Conservation (phyloP, 2,113 vertebrate species). For the Chrysochloris asiatica region DNA sequence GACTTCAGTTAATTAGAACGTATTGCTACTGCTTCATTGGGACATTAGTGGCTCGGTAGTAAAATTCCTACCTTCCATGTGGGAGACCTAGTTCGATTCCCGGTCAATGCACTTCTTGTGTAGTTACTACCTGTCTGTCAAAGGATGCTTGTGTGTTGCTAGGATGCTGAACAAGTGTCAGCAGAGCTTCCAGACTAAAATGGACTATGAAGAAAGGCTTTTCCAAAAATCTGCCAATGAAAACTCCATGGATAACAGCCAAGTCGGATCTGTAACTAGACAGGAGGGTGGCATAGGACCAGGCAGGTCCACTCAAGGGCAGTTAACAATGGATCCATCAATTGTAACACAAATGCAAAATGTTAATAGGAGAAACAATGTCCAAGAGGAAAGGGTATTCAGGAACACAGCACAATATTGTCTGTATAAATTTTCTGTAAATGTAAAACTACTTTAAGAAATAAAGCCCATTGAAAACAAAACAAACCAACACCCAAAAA, state of each 20-base stretch:
- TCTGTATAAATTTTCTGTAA: background rate
- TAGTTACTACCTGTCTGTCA: background rate
- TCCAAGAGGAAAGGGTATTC: background rate
- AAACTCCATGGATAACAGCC: background rate
- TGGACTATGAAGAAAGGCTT: background rate
- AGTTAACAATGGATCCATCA: background rate
- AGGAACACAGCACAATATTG: background rate
- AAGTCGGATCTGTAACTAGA: background rate
- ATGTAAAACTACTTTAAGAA: background rate
- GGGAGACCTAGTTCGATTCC: background rate
- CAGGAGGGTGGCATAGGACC: background rate
- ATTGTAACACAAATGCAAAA: background rate
- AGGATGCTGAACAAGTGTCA: background rate
- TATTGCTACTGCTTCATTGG: background rate
- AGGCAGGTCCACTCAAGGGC: background rate
- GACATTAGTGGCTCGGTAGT: background rate
- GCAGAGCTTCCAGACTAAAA: background rate
- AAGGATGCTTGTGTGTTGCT: background rate
- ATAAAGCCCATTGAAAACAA: background rate
- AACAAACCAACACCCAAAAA: too few species aligned
- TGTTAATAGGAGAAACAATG: background rate
- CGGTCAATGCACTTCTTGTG: background rate
- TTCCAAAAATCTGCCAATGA: background rate
- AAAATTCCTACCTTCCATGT: background rate
- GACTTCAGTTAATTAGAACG: background rate